These are phyloP conservation scores for Metacarcinus magister DNA, from an alignment of 2,888 invertebrate genomes.

Conservation along the genomic window DNA sequence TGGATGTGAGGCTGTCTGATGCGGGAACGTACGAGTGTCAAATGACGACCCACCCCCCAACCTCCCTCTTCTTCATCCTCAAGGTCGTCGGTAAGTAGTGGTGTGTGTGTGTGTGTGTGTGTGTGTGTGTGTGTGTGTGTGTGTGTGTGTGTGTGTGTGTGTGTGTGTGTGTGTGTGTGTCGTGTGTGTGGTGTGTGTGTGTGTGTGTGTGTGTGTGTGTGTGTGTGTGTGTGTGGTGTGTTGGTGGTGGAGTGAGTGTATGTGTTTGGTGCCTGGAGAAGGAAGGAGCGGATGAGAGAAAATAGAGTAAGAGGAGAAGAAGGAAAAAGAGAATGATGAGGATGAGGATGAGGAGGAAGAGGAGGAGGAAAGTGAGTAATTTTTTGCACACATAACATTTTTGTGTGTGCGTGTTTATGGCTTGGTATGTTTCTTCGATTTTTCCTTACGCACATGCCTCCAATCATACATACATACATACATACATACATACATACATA, in stretches of 20 bases:
- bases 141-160: slow-evolving; percentile 31
- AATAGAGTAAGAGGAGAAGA: background rate
- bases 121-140: slow-evolving; percentile 39
- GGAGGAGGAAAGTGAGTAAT: background rate
- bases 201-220: too few species aligned
- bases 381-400: background rate
- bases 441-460: background rate
- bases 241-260: too few species aligned
- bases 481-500: background rate
- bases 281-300: background rate
- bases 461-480: too few species aligned
- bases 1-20: slow-evolving; percentile 67
- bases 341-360: background rate
- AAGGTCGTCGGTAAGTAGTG: slow-evolving; percentile 73
- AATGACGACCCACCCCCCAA: slow-evolving; percentile 77
- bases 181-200: too few species aligned
- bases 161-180: too few species aligned
- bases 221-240: too few species aligned
- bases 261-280: background rate
- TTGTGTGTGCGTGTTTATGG: background rate
- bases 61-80: slow-evolving; percentile 76
- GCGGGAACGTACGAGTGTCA: slow-evolving; percentile 77
- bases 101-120: background rate
- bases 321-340: background rate
- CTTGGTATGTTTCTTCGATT: background rate